Conservation (phyloP, 2,888 invertebrate genomes). For the Drosophila kanekoi region DNA sequence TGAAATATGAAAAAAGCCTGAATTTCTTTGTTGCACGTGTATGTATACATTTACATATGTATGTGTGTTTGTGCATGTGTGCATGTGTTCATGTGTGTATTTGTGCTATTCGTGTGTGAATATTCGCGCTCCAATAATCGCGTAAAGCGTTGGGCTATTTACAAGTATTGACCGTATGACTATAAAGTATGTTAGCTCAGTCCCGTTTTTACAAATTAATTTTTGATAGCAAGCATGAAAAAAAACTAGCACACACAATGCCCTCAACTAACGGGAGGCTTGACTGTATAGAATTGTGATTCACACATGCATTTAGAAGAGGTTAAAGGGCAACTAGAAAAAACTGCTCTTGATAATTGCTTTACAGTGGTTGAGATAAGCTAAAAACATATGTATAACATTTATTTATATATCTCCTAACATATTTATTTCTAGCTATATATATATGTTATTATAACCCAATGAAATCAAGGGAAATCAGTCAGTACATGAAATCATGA, state of each 20-base stretch:
- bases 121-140: constrained; percentile 69
- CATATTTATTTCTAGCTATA: too few relatives aligned
- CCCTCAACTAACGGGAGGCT: not conserved
- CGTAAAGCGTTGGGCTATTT: constrained; percentile 56
- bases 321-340: constrained; percentile 36
- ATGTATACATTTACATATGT: not conserved
- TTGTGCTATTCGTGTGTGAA: constrained; percentile 20
- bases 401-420: too few relatives aligned
- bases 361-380: constrained; percentile 18
- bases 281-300: constrained; percentile 3
- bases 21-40: constrained; percentile 27
- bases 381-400: too few relatives aligned
- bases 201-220: constrained; percentile 53
- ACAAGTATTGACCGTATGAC: constrained; percentile 53
- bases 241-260: constrained; percentile 20
- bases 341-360: constrained; percentile 24
- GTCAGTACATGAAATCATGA: too few relatives aligned
- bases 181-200: constrained; percentile 36
- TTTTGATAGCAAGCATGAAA: constrained; percentile 43
- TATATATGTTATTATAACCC: too few relatives aligned
- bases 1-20: constrained; percentile 49
- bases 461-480: too few relatives aligned
- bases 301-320: not conserved
- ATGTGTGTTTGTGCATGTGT: constrained; percentile 7
- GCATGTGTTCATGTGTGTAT: too few relatives aligned